A percentile compares a stretch with the other conserved stretches of the same genome.
Evolutionary conservation across 2,797 vertebrate species (phyloP).

Genomic region (Harpagifer antarcticus): DNA sequence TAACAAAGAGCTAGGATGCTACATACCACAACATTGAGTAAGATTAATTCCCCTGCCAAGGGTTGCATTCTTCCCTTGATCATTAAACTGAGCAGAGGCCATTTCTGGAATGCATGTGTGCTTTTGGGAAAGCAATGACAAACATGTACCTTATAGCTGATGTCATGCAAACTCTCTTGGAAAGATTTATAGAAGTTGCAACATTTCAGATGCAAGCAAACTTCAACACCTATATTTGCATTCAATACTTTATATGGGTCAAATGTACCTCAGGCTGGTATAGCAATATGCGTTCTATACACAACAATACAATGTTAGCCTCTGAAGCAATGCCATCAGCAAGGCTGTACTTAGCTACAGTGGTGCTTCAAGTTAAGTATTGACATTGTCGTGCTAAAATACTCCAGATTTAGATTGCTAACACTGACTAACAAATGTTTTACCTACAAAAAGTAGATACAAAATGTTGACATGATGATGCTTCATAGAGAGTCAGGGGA

Average conservation of each 20-base stretch:
- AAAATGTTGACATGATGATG: not conserved
- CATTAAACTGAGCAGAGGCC: constrained; percentile 16
- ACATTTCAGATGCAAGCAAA: not conserved
- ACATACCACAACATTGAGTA: constrained; percentile 32
- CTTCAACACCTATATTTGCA: not conserved
- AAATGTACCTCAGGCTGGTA: too few species aligned
- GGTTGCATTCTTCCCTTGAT: constrained; percentile 20
- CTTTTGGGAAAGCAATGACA: not conserved
- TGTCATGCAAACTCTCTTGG: constrained; percentile 6
- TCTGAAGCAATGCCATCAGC: too few species aligned
- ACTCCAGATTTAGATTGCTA: not conserved
- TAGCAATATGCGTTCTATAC: not conserved
- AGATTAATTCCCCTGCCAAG: constrained; percentile 27
- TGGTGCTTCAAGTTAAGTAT: too few species aligned
- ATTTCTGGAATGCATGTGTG: constrained; percentile 23
- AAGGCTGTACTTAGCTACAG: too few species aligned
- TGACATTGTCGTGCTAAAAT: not conserved
- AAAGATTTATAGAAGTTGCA: constrained; percentile 4
- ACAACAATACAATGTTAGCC: not conserved
- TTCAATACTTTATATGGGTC: not conserved
- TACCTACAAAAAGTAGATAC: not conserved
- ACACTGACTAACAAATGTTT: too few species aligned
- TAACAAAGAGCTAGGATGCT: not conserved
- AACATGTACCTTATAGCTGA: constrained; percentile 4
- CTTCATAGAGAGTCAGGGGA: not conserved